Base-by-base conservation (phyloP, 1,140 invertebrate species). In the Tetragonula clypearis region DNA sequence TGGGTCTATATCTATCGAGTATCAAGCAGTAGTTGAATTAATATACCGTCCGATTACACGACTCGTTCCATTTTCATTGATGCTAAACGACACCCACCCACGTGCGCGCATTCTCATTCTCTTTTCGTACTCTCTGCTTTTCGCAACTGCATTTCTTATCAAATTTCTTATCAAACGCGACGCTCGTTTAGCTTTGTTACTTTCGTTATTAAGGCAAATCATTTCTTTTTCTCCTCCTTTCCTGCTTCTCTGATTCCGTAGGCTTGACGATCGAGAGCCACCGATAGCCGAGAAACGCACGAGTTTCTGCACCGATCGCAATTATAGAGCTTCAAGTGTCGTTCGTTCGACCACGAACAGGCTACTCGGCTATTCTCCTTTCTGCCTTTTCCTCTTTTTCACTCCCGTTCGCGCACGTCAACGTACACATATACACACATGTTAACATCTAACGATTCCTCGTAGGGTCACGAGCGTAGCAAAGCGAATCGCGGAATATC, bases 1-100 rank as follows among this genome's bases (percentile, higher is more conserved):
- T n/a, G 55, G 55, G 53, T 82, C 60, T 72, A 80, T 81, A 35
- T 82, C 71, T 65, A 80, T 85, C 79, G 71, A 82, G 79, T 55
- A 72, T 82, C 62, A 69, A 76, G 55, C 69, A 68, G 79, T 58
- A 49, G 41, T 68, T 68, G 72, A 85, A 69, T 74, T 82, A 82
- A n/a, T 75, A 71, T 56, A 84, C 76, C 35, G 56, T 62, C 66
- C 62, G 79, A 85, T 85, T 85, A 85, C 84, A 81, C 62, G 68
- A 79, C 65, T 82, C 71, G 79, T 81, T 85, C 62, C 23, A 60
- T 75, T 49, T 49, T 68, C 71, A 26, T 66, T 60, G 60, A 41
- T 69, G 35, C 78, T 83, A 60, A 78, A 69, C 58, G 74, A 21
- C 23, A 12, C 15, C 26, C 19, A 35, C 4, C 35, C 26, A 19